Evolutionary conservation across 2,797 vertebrate genomes (phyloP), one percentile per base, ranked within the genome.

Genomic region (Enteromius unitaeniatus): DNA sequence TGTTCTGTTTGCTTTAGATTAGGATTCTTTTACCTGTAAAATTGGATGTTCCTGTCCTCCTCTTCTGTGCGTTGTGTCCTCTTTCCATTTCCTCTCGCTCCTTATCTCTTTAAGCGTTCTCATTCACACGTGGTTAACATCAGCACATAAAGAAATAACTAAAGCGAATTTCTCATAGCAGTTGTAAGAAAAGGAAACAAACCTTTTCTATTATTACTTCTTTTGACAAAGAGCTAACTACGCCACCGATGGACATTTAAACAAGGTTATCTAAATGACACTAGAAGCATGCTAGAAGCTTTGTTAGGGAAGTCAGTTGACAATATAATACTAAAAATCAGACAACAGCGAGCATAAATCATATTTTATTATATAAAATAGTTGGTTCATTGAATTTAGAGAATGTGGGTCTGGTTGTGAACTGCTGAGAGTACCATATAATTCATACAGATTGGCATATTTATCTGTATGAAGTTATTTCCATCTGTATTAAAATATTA

Each of bases 241-340:
- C 60, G 73, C 7, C 17, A 49, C 15, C 45, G 34, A 58, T 62
- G 78, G 70, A 85, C 77, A 47, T 78, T 84, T 70, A 64, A 74
- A 87, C 75, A 89, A 89, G 88, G 91, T 88, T 87, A 83, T 88
- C 89, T 88, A 47, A 89, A 86, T 89, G 88, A 90, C 40, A 69
- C 37, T 45, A 55, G 73, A 47, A 87, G 85, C 82, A 65, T 87
- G 69, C 83, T n/a, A n/a, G n/a, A n/a, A 72, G 90, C 91, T 89
- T 90, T 45, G 83, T 87, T 88, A 88, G 75, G 83, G 68, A 88
- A 17, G 26, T 76, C 28, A 26, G 82, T 72, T 80, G 17, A 28
- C 53, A 73, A 70, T 89, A 68, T 70, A 83, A 72, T 69, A 26
- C 80, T 76, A 47, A 67, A n/a, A 82, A 90, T 86, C 23, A 84